Evolutionary conservation across 1,140 invertebrate species (phyloP), one percentile per base, ranked within the genome.

Genomic region (Campoletis sonorensis): DNA sequence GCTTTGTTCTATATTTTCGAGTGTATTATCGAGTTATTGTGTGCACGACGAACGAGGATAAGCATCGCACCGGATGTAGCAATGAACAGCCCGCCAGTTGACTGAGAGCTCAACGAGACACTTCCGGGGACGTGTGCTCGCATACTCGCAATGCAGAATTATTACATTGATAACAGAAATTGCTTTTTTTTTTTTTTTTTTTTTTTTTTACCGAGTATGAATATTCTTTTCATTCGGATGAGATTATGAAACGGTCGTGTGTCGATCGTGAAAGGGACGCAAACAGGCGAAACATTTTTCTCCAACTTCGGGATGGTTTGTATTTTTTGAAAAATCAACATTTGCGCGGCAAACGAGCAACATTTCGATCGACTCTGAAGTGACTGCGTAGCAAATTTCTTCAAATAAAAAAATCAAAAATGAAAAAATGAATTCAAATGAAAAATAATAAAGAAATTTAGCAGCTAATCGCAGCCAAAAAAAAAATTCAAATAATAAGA

Each of bases 111-210:
- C 89, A 92, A 92, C 89, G 89, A 92, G 90, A 81, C 73, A 88
- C 89, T 91, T 92, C 90, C 91, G 90, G 90, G 89, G 89, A 87
- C 76, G 83, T 85, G 67, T 33, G 30, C 67, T 84, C 84, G 82
- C 61, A 51, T 77, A 73, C 49, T 49, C 71, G 40, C 27, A 70
- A 37, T 87, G 87, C 87, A 85, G 85, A 89, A 89, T 90, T 45
- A 90, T 89, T 88, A 89, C 86, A 87, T 87, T 88, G 87, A 90
- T 90, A 89, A 88, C 83, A 90, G 85, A 89, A 90, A 90, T 90
- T 89, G 85, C 78, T 68, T 37, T 86, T 86, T 82, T 33, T 33
- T 37, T 86, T 86, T 82, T 33, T 33, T 68, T 37, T 86, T 86
- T 82, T 33, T 33, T n/a, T n/a, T n/a, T n/a, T n/a, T n/a, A n/a